phyloP scores from a whole-genome alignment of 1,140 invertebrate species.

The Tachypleus tridentatus region DNA sequence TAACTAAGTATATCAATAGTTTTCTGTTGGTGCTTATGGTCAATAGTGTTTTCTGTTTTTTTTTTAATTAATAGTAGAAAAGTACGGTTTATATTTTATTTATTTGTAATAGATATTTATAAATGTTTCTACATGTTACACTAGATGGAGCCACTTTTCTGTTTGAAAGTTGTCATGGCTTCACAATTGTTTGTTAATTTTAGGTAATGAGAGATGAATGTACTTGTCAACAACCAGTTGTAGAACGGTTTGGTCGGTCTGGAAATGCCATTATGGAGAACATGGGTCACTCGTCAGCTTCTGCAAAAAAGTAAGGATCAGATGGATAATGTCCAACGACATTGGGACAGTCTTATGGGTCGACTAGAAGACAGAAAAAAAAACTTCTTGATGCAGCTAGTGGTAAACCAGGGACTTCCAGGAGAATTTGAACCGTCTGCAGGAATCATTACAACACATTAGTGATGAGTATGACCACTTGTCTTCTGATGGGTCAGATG shows the following conservation, averaged over 20 bases:
- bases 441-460: slow-evolving; percentile 68
- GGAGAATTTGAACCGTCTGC: slow-evolving; percentile 60
- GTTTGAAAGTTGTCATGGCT: no score
- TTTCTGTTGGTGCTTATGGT: no score
- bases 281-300: slow-evolving; percentile 53
- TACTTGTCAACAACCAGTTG: slow-evolving; percentile 72
- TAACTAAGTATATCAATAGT: no score
- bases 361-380: slow-evolving; percentile 68
- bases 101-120: no score
- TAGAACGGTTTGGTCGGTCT: slow-evolving; percentile 69
- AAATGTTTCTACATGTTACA: no score
- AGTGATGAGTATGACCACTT: slow-evolving; percentile 74
- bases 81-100: no score
- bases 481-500: slow-evolving; percentile 48
- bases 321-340: slow-evolving; percentile 39
- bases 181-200: slow-evolving; percentile 32
- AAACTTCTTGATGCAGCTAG: slow-evolving; percentile 71
- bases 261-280: slow-evolving; percentile 60
- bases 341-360: slow-evolving; percentile 64
- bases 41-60: no score
- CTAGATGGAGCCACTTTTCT: no score
- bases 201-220: slow-evolving; percentile 89
- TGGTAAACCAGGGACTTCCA: slow-evolving; percentile 80
- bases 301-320: slow-evolving; percentile 53
- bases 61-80: no score